phyloP scores from a whole-genome alignment of 2,113 vertebrate species.

The Lophochroa leadbeateri region DNA sequence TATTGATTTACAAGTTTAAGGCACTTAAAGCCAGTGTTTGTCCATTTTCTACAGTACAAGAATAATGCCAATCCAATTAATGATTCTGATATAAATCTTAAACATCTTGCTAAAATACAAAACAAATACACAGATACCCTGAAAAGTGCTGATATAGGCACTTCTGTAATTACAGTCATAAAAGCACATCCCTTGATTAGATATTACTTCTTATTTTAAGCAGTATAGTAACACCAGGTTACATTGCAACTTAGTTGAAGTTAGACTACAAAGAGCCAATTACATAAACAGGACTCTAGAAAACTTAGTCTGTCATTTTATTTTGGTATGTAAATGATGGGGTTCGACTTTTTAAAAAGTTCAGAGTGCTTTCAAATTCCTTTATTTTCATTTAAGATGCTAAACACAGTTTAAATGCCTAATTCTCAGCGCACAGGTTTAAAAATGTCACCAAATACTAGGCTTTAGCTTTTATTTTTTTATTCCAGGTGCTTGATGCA shows the following conservation, averaged over 20 bases:
- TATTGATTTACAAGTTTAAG: neutral
- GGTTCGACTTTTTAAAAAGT: neutral
- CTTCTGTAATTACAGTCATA: neutral
- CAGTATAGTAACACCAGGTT: neutral
- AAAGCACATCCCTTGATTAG: rapidly evolving
- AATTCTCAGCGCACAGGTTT: neutral
- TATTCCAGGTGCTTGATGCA: neutral
- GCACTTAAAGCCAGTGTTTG: neutral
- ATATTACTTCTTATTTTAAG: neutral
- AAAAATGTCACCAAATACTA: neutral
- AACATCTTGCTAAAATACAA: neutral
- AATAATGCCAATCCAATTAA: neutral
- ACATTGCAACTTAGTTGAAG: neutral
- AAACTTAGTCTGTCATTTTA: neutral
- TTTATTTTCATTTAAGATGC: neutral
- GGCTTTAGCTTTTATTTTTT: neutral
- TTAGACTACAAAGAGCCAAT: neutral
- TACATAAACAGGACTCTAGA: neutral
- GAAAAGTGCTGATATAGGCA: neutral
- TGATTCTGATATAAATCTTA: neutral
- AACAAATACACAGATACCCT: neutral
- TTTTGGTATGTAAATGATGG: neutral
- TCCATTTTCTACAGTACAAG: neutral
- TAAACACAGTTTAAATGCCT: neutral
- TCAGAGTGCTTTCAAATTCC: neutral